These are phyloP conservation scores for Cephus sareptanus DNA, from an alignment of 2,888 invertebrate species.

Conservation along the genomic window DNA sequence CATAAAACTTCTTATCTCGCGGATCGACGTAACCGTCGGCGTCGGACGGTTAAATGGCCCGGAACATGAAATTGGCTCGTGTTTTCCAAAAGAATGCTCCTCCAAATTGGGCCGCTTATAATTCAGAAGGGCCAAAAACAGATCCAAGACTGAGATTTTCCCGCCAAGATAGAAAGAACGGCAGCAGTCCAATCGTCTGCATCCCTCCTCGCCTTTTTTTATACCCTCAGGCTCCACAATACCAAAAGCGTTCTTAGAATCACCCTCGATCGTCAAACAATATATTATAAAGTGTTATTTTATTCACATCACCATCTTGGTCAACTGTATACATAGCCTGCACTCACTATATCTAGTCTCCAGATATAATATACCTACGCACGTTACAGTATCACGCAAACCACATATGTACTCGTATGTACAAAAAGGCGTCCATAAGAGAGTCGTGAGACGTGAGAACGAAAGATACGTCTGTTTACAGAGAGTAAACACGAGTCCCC, in stretches of 20 bases:
- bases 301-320: background rate
- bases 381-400: background rate
- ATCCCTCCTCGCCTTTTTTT: background rate
- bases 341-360: background rate
- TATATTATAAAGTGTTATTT: background rate
- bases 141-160: conserved; percentile 3
- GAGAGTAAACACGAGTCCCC: conserved; percentile 14
- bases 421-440: background rate
- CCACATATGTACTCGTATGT: background rate
- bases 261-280: background rate
- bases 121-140: background rate
- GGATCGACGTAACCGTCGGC: background rate
- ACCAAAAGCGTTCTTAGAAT: background rate
- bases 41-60: conserved; percentile 44
- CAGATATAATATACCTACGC: background rate
- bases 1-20: conserved; percentile 1
- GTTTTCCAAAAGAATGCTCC: conserved; percentile 19
- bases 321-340: background rate
- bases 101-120: conserved; percentile 20
- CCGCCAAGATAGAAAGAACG: background rate
- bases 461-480: conserved; percentile 10
- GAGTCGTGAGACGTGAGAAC: conserved; percentile 4
- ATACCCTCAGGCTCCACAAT: background rate
- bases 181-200: background rate
- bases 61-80: conserved; percentile 49